Conservation (phyloP, 2,113 vertebrate species). For the Boulengerochromis microlepis region DNA sequence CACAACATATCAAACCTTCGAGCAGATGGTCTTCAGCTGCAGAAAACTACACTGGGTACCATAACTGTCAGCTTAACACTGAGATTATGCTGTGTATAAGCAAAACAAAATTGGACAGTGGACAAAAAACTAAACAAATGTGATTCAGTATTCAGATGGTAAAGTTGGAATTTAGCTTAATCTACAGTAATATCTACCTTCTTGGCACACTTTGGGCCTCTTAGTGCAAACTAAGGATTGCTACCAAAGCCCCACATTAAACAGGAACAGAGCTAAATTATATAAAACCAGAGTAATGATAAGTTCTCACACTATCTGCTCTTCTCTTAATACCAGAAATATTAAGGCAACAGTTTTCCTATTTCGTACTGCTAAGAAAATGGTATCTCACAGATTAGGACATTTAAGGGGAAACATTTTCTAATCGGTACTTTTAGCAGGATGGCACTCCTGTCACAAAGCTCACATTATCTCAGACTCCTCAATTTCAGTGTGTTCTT, state of each 20-base stretch:
- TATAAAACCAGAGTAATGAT: not conserved
- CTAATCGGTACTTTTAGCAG: not conserved
- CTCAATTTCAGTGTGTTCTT: not conserved
- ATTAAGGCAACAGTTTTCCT: not conserved
- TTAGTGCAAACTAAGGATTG: not conserved
- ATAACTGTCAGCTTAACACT: not conserved
- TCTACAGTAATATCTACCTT: not conserved
- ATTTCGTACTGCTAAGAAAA: not conserved
- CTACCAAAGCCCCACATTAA: not conserved
- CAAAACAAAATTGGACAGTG: not conserved
- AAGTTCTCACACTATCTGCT: not conserved
- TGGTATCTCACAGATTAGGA: not conserved
- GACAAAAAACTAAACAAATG: not conserved
- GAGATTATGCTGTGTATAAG: not conserved
- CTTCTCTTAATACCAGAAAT: not conserved
- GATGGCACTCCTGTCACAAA: not conserved
- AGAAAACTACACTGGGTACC: not conserved
- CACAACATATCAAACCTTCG: not conserved
- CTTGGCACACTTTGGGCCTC: not conserved
- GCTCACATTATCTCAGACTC: not conserved
- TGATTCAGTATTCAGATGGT: not conserved
- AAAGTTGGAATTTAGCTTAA: not conserved
- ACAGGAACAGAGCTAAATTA: not conserved
- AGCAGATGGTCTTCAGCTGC: not conserved
- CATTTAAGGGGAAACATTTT: not conserved